phyloP scores from a whole-genome alignment of 2,113 vertebrate genomes.

The Ictalurus furcatus region DNA sequence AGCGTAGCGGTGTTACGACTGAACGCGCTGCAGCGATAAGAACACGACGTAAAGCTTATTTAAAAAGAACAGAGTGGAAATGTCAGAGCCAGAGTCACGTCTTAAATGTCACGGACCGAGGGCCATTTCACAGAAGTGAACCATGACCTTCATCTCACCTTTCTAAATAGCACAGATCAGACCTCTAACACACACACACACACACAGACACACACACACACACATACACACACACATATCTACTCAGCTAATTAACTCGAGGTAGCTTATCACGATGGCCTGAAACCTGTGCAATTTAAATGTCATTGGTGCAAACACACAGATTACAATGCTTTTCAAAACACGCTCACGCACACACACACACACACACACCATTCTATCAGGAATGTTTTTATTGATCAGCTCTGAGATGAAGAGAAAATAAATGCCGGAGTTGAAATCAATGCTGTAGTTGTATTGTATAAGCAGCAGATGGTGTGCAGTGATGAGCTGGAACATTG shows the following conservation, averaged over 20 bases:
- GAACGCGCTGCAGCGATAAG: not conserved
- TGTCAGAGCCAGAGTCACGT: not conserved
- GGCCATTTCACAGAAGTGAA: not conserved
- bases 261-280: conserved; percentile 27
- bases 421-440: not conserved
- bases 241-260: conserved; percentile 13
- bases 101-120: conserved; percentile 12
- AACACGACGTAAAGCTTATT: not conserved
- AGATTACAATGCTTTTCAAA: not conserved
- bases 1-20: not conserved
- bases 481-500: conserved; percentile 9
- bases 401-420: not conserved
- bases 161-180: conserved; percentile 26
- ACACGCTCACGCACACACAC: not conserved
- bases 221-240: not conserved
- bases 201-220: not conserved
- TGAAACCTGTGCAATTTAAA: conserved; percentile 47
- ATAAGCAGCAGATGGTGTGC: not conserved
- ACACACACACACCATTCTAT: not conserved
- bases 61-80: conserved; percentile 5
- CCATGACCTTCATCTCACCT: conserved; percentile 29
- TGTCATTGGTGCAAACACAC: conserved; percentile 23
- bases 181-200: not conserved
- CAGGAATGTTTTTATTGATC: not conserved
- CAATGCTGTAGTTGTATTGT: not conserved